phyloP scores from a whole-genome alignment of 2,113 vertebrate genomes.

The Melanerpes formicivorus region DNA sequence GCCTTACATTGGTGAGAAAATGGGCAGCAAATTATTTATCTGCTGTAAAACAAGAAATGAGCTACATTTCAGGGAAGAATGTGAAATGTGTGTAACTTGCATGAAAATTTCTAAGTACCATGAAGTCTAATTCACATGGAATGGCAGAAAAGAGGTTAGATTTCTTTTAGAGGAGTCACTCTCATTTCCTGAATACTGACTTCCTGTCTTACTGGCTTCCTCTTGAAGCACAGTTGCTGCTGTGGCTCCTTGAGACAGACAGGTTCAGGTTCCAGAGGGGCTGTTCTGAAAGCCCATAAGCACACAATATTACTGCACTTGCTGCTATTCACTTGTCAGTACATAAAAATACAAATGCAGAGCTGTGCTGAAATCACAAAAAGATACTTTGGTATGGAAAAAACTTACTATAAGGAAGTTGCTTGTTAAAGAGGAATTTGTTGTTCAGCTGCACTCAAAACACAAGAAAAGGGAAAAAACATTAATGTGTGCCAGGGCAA shows the following conservation, averaged over 20 bases:
- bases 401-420: slow-evolving; percentile 36
- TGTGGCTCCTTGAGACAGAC: neutral
- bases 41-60: neutral
- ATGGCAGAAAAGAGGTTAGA: neutral
- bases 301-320: neutral
- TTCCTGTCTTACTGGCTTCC: neutral
- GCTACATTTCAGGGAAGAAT: neutral
- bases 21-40: neutral
- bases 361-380: neutral
- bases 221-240: neutral
- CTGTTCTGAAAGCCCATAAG: neutral
- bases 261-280: neutral
- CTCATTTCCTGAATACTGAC: neutral
- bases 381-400: neutral
- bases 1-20: neutral
- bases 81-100: neutral
- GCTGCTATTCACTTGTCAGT: neutral
- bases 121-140: neutral
- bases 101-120: neutral
- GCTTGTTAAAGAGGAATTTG: slow-evolving; percentile 47
- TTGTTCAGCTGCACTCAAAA: slow-evolving; percentile 68
- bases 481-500: slow-evolving; percentile 58
- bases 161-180: neutral
- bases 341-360: slow-evolving; percentile 12
- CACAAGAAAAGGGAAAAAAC: slow-evolving; percentile 32